Evolutionary conservation across 2,113 vertebrate species (phyloP).

Genomic region (Cebidichthys violaceus): DNA sequence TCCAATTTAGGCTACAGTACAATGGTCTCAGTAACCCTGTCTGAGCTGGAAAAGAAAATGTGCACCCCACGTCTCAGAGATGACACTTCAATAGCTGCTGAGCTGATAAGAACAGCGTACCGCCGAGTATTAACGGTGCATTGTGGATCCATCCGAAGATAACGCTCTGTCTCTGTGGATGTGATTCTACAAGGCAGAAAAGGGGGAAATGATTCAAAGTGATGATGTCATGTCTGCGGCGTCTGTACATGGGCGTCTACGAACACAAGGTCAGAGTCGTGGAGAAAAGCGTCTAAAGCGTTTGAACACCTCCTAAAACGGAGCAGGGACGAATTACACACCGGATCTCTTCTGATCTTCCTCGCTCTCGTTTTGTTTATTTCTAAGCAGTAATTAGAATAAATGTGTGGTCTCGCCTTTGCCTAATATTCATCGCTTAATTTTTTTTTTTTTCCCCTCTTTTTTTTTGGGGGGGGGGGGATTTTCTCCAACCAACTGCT

Average conservation of each 20-base stretch:
- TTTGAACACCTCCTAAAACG: conserved; percentile 51
- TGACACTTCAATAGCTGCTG: conserved; percentile 74
- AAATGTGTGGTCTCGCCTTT: conserved; percentile 74
- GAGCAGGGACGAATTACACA: conserved; percentile 56
- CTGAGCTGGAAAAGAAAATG: conserved; percentile 28
- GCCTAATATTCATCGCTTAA: conserved; percentile 77
- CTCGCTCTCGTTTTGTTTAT: conserved; percentile 72
- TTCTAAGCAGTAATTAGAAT: conserved; percentile 77
- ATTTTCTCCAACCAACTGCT: conserved; percentile 74
- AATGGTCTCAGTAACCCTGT: conserved; percentile 67
- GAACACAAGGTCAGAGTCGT: conserved; percentile 69
- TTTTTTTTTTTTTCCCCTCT: conserved; percentile 17
- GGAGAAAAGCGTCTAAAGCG: conserved; percentile 43
- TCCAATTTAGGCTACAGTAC: conserved; percentile 74
- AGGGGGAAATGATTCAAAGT: conserved; percentile 59
- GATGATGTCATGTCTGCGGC: conserved; percentile 74
- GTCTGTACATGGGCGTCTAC: conserved; percentile 38
- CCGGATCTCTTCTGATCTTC: conserved; percentile 56
- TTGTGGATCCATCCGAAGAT: conserved; percentile 65
- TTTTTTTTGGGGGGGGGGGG: conserved; percentile 46
- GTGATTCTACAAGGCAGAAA: conserved; percentile 51
- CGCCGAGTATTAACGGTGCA: conserved; percentile 55
- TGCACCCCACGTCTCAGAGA: conserved; percentile 51
- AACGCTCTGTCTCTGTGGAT: conserved; percentile 50
- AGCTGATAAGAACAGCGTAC: conserved; percentile 70